Base-by-base conservation (phyloP, 2,888 invertebrate genomes). In the Macaria notata region DNA sequence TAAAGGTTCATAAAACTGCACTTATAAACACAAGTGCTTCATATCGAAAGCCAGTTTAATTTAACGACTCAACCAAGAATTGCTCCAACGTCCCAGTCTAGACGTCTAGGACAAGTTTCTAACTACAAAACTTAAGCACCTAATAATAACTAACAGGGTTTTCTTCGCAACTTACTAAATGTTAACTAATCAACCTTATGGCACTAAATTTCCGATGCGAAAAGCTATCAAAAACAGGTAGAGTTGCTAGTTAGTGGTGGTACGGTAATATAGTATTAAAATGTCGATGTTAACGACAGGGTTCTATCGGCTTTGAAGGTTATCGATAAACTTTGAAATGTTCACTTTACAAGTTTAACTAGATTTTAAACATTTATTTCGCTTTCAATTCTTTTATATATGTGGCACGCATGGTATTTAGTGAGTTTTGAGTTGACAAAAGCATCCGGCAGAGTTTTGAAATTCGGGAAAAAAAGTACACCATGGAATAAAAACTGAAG, bases 161-260 rank as follows among this genome's bases (percentile, higher is more conserved):
- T 61, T 62, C 50, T 58, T 56, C 53, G 49, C 33, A 30, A 60
- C 60, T 66, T 63, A 62, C 51, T 64, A 67, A 68, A 61, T 66
- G 33, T 47, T 51, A 44, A 54, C 50, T 73, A 70, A 70, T 68
- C 64, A 68, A 58, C 50, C 55, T 54, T 52, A 9, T 50, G 54
- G 54, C 53, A 63, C 62, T 67, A 65, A 71, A 71, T 66, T 68
- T 66, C 58, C 63, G 49, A 61, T 64, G 63, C 54, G 54, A 60
- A 48, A 50, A 59, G 63, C 69, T 52, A 71, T 71, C 69, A 71
- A 70, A 70, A 69, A 64, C 73, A 67, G 65, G 68, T 55, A 63
- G 49, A 59, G 36, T 1, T 29, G 50, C 47, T 44, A 61, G 31
- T 1, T 30, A 54, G 54, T 47, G n/a, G 48, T 19, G 53, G 50